phyloP scores from a whole-genome alignment of 2,888 invertebrate species.

The Achlya flavicornis region DNA sequence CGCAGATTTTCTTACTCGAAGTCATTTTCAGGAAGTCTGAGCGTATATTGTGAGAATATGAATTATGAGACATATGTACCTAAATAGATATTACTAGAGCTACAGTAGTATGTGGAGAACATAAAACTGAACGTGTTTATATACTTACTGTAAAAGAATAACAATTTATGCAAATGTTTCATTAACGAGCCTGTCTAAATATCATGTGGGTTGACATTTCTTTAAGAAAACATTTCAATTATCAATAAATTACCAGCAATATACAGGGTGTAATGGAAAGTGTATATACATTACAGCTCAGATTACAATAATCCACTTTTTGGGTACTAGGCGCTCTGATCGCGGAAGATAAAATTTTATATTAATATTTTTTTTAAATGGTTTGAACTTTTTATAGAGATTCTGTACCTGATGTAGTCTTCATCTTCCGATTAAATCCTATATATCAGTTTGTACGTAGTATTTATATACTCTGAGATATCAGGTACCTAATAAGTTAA shows the following conservation, averaged over 20 bases:
- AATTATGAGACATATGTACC: slow-evolving; percentile 2
- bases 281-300: too few relatives aligned
- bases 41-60: background rate
- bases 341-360: too few relatives aligned
- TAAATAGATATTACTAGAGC: slow-evolving; percentile 11
- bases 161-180: slow-evolving; percentile 8
- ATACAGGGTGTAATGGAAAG: too few relatives aligned
- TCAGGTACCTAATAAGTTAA: too few relatives aligned
- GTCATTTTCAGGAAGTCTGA: background rate
- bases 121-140: slow-evolving; percentile 21
- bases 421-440: too few relatives aligned
- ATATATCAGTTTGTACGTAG: too few relatives aligned
- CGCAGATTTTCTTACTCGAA: background rate
- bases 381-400: too few relatives aligned
- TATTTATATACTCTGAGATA: too few relatives aligned
- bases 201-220: background rate
- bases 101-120: slow-evolving; percentile 22
- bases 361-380: too few relatives aligned
- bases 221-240: background rate
- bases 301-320: too few relatives aligned
- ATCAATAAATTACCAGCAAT: background rate
- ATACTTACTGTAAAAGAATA: slow-evolving; percentile 33
- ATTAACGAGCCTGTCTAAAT: background rate
- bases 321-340: too few relatives aligned
- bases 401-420: too few relatives aligned